Conservation (phyloP, 2,113 vertebrate genomes). For the Myotis brandtii region DNA sequence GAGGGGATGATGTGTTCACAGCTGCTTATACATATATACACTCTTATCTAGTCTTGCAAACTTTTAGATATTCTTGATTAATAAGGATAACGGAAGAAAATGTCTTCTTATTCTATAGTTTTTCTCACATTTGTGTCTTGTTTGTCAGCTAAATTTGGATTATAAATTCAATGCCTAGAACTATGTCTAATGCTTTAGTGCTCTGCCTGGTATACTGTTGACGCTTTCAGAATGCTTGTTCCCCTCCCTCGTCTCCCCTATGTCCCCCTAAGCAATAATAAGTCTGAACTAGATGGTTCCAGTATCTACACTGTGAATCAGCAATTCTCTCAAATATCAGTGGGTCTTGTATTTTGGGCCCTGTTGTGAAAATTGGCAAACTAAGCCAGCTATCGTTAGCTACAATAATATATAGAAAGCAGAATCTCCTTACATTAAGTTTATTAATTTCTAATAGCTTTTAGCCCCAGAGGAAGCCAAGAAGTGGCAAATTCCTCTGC, state of each 20-base stretch:
- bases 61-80: background rate
- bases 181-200: background rate
- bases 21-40: background rate
- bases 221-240: background rate
- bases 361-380: constrained; percentile 31
- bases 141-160: constrained; percentile 43
- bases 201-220: background rate
- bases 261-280: background rate
- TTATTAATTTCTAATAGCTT: background rate
- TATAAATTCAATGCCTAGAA: background rate
- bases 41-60: background rate
- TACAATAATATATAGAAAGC: background rate
- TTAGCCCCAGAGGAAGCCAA: background rate
- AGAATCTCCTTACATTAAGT: background rate
- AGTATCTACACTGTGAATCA: background rate
- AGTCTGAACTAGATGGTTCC: background rate
- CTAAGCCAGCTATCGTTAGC: background rate
- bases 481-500: background rate
- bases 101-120: background rate
- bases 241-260: background rate
- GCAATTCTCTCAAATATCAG: background rate
- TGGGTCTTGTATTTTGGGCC: background rate
- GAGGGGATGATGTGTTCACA: background rate
- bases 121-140: background rate
- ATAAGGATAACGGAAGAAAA: background rate